Conservation (phyloP, 2,113 vertebrate genomes). For the Arenaria interpres region DNA sequence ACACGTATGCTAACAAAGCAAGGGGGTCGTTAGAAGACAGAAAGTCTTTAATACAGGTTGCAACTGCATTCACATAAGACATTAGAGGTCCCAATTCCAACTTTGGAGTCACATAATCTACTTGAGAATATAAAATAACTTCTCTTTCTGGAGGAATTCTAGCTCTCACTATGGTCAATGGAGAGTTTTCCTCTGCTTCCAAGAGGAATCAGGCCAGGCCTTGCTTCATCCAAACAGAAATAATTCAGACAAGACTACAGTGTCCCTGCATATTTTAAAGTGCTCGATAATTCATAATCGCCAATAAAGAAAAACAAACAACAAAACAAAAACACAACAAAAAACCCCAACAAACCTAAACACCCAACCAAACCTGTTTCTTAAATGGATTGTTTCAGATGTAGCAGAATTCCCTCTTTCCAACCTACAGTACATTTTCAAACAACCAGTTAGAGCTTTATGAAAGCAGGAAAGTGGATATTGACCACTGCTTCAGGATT, state of each 20-base stretch:
- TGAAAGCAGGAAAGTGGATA: neutral
- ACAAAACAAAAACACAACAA: neutral
- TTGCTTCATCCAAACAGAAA: neutral
- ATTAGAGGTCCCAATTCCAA: neutral
- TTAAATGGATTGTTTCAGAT: neutral
- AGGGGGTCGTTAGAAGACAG: neutral
- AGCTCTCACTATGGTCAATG: neutral
- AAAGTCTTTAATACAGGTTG: neutral
- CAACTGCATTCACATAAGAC: neutral
- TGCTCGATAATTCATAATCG: neutral
- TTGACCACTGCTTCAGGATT: neutral
- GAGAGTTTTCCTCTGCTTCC: neutral
- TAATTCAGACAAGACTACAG: neutral
- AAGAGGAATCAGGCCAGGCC: neutral
- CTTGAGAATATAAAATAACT: neutral
- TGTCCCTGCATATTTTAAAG: neutral
- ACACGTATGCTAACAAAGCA: neutral
- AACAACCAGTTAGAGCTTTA: neutral
- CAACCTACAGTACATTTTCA: neutral
- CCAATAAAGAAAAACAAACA: neutral
- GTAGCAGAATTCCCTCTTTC: neutral
- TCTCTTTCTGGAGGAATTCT: neutral
- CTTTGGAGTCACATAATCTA: neutral
- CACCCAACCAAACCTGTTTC: neutral
- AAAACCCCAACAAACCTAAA: neutral